Evolutionary conservation across 2,797 vertebrate genomes (phyloP).

Genomic region (Sphenopsis melanotis): DNA sequence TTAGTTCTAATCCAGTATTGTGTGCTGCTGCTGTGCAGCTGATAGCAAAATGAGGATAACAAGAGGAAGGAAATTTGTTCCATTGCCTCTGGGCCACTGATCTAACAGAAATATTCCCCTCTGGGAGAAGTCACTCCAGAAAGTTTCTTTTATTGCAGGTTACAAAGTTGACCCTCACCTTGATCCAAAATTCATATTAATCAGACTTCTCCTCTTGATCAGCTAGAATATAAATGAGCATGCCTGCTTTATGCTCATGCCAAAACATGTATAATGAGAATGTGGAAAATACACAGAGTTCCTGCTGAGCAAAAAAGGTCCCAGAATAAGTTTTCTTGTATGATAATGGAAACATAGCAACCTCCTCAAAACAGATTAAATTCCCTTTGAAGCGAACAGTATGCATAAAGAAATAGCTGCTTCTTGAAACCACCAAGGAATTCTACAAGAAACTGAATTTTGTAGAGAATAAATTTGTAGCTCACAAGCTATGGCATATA

Average conservation of each 20-base stretch:
- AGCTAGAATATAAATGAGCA: slow-evolving; percentile 27
- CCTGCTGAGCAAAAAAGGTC: slow-evolving; percentile 35
- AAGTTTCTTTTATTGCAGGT: slow-evolving; percentile 29
- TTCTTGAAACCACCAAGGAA: neutral
- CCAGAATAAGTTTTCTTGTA: slow-evolving; percentile 29
- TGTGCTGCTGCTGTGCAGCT: slow-evolving; percentile 9
- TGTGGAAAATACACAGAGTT: neutral
- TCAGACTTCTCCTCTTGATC: slow-evolving; percentile 23
- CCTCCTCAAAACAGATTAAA: slow-evolving; percentile 33
- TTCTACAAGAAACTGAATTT: neutral
- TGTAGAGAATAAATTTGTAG: neutral
- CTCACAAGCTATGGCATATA: neutral
- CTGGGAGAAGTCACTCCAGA: neutral
- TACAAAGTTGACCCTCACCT: slow-evolving; percentile 8
- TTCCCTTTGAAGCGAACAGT: slow-evolving; percentile 39
- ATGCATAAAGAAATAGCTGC: slow-evolving; percentile 24
- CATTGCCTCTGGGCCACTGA: slow-evolving; percentile 28
- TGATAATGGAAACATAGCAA: slow-evolving; percentile 15
- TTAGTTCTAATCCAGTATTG: neutral
- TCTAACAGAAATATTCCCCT: slow-evolving; percentile 1
- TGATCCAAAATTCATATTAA: slow-evolving; percentile 44
- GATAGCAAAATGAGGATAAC: slow-evolving; percentile 37
- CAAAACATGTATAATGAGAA: slow-evolving; percentile 21
- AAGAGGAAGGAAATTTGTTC: slow-evolving; percentile 13
- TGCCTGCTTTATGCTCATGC: neutral